Base-by-base conservation (phyloP, 2,888 invertebrate genomes). In the Mamestra brassicae region DNA sequence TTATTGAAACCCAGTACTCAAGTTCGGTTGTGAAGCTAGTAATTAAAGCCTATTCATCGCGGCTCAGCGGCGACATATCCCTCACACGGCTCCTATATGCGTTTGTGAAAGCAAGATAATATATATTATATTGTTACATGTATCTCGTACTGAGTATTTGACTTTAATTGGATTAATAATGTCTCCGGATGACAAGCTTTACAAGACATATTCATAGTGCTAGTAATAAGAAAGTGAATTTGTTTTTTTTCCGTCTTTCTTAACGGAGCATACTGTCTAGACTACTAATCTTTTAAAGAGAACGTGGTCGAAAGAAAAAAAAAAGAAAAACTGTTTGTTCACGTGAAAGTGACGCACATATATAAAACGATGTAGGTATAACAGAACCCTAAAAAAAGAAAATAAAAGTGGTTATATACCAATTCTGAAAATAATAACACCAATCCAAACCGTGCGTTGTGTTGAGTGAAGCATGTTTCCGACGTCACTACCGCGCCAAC, bases 11-110 rank as follows among this genome's bases (percentile, higher is more conserved):
- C 61, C 61, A 78, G 67, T 77, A 69, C 76, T 75, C 74, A 81
- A 84, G 80, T 87, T 88, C 82, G 76, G 69, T 64, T 86, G 84
- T 74, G 74, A 76, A 72, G 71, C 78, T 78, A 81, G 86, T 91
- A 89, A 91, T 90, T 90, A 90, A 84, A 80, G 74, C 76, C 89
- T 87, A 91, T 90, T 91, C 91, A 90, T 75, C 73, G 82, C 80
- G 74, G 47, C 80, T 76, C 58, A 63, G 52, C 17, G 64, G 69
- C 76, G 68, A 75, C 75, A 55, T 60, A 67, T 65, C 54, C 63
- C 62, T 64, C 45, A 45, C 55, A 61, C 26, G 36, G 54, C 52
- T 26, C 38, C 36, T 42, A 52, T 74, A 66, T 75, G 55, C 65
- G 83, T 83, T 79, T 85, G 74, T 76, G 65, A 76, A 77, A 80